phyloP scores from a whole-genome alignment of 2,888 invertebrate species.

The Belgica antarctica region DNA sequence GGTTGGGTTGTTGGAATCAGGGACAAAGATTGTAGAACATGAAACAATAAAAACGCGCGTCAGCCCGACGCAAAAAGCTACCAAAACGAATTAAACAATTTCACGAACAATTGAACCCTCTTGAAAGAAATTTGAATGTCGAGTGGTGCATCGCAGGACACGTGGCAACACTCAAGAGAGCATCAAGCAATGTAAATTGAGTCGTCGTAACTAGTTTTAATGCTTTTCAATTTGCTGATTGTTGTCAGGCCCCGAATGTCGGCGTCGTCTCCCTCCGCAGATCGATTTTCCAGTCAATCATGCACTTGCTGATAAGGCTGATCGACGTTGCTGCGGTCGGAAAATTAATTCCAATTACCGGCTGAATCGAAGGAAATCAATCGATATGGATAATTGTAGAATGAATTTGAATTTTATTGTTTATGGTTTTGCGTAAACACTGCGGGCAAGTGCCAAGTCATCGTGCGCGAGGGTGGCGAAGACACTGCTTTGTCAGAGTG shows the following conservation, averaged over 20 bases:
- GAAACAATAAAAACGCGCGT: not conserved
- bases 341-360: not conserved
- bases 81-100: conserved; percentile 30
- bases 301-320: not conserved
- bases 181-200: conserved; percentile 28
- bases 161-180: conserved; percentile 45
- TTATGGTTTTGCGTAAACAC: conserved; percentile 18
- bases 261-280: not conserved
- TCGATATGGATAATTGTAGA: conserved; percentile 10
- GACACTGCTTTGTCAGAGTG: not conserved
- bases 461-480: conserved; percentile 2
- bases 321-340: not conserved
- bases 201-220: conserved; percentile 23
- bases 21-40: not conserved
- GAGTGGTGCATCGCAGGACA: conserved; percentile 2
- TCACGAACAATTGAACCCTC: conserved; percentile 39
- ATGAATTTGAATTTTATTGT: conserved; percentile 27
- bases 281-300: conserved; percentile 28
- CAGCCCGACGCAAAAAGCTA: not conserved
- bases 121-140: conserved; percentile 33
- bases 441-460: not conserved
- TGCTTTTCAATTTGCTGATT: conserved; percentile 24
- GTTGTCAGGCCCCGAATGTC: not conserved
- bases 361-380: conserved; percentile 17
- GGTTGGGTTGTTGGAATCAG: not conserved